Conservation (phyloP, 53 echinoderm and acorn worm genomes). For the Glandiceps talaboti region DNA sequence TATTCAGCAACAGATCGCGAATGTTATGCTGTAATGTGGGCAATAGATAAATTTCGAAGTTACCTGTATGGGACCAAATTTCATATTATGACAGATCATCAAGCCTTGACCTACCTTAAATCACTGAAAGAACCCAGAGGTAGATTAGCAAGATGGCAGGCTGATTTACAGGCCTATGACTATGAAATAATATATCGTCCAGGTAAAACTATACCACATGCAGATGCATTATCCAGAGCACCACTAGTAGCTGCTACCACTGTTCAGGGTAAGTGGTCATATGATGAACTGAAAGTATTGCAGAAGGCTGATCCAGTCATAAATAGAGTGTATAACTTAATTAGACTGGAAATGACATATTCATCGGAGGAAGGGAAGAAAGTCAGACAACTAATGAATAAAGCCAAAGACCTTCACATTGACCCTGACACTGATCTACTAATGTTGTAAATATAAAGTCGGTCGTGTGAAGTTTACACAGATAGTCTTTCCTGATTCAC, state of each 20-base stretch:
- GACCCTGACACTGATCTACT: background rate
- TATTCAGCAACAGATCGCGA: too few species aligned
- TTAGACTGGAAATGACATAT: background rate
- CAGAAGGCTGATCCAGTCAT: background rate
- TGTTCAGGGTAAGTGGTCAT: background rate
- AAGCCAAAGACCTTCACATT: background rate
- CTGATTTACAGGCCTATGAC: background rate
- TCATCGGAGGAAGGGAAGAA: background rate
- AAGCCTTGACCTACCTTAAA: slow-evolving; percentile 24
- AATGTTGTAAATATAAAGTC: background rate
- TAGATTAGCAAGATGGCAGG: slow-evolving; percentile 20
- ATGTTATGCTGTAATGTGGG: too few species aligned
- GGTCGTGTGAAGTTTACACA: background rate
- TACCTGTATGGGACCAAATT: too few species aligned
- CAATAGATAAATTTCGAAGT: too few species aligned
- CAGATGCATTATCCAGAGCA: background rate
- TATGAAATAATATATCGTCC: background rate
- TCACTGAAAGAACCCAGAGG: slow-evolving; percentile 25
- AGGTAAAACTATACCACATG: background rate
- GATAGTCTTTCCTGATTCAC: background rate
- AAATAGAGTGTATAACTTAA: background rate
- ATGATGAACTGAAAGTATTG: background rate
- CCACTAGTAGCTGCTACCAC: background rate
- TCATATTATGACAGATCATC: too few species aligned
- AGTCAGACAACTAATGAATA: background rate